These are phyloP conservation scores for Bruchidius siliquastri DNA, from an alignment of 2,888 invertebrate species.

Conservation along the genomic window DNA sequence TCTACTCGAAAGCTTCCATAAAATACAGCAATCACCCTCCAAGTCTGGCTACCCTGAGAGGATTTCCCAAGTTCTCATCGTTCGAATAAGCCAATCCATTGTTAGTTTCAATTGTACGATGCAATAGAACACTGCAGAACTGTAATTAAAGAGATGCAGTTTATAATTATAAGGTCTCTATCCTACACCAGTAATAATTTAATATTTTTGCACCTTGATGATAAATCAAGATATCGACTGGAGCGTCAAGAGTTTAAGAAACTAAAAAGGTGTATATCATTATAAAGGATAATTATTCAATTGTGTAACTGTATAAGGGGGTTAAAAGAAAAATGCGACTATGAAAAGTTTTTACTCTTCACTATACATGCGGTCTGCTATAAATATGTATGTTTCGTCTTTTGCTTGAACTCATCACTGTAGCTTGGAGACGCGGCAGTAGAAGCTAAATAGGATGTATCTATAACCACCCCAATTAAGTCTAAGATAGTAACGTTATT, in stretches of 20 bases:
- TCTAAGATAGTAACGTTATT: too few relatives aligned
- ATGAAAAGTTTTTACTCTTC: too few relatives aligned
- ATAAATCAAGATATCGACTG: background rate
- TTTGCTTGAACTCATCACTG: too few relatives aligned
- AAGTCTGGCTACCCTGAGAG: background rate
- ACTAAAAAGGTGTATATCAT: background rate
- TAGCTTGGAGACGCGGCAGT: too few relatives aligned
- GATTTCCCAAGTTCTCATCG: background rate
- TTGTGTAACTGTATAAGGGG: background rate
- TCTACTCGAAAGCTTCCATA: too few relatives aligned
- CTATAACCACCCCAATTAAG: too few relatives aligned
- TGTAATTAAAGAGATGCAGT: background rate
- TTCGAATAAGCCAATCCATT: background rate
- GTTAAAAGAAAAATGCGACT: background rate
- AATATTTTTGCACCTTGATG: background rate
- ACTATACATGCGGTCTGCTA: too few relatives aligned
- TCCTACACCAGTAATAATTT: background rate
- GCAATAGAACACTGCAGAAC: background rate
- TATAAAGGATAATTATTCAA: background rate
- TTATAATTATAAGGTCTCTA: background rate
- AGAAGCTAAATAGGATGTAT: too few relatives aligned
- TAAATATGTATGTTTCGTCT: too few relatives aligned
- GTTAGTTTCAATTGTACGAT: background rate
- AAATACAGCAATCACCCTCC: too few relatives aligned
- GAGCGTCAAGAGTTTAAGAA: background rate